Evolutionary conservation across 2,113 vertebrate species (phyloP).

Genomic region (Pelodiscus sinensis): DNA sequence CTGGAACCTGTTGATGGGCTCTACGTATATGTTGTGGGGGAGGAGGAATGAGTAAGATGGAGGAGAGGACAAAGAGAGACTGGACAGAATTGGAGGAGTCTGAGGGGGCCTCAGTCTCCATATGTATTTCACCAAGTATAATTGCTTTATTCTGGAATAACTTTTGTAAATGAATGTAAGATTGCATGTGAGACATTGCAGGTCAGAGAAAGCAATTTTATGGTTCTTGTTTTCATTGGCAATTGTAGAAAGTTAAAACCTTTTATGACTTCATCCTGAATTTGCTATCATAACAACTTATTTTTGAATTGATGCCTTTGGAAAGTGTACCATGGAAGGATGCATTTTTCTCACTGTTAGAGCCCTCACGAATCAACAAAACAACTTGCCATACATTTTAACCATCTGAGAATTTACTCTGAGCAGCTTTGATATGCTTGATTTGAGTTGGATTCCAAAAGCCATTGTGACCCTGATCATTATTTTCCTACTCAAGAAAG

Average conservation of each 20-base stretch:
- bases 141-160: constrained; percentile 78
- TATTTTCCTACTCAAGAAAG: neutral
- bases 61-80: neutral
- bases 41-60: neutral
- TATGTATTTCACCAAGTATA: constrained; percentile 43
- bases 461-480: neutral
- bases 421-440: neutral
- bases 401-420: neutral
- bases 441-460: neutral
- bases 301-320: constrained; percentile 56
- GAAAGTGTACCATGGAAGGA: neutral
- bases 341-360: neutral
- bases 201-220: constrained; percentile 62
- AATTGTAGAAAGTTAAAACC: constrained; percentile 65
- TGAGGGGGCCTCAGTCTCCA: neutral
- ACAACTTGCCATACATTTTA: neutral
- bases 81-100: neutral
- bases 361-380: neutral
- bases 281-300: constrained; percentile 50
- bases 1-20: constrained; percentile 71
- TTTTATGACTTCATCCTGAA: constrained; percentile 56
- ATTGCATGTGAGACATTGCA: constrained; percentile 58
- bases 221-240: constrained; percentile 76
- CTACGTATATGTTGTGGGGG: neutral
- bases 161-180: constrained; percentile 66